A percentile compares a stretch with the other conserved stretches of the same genome.
Conservation (phyloP, 2,888 invertebrate genomes). For the Amblyteles armatorius region DNA sequence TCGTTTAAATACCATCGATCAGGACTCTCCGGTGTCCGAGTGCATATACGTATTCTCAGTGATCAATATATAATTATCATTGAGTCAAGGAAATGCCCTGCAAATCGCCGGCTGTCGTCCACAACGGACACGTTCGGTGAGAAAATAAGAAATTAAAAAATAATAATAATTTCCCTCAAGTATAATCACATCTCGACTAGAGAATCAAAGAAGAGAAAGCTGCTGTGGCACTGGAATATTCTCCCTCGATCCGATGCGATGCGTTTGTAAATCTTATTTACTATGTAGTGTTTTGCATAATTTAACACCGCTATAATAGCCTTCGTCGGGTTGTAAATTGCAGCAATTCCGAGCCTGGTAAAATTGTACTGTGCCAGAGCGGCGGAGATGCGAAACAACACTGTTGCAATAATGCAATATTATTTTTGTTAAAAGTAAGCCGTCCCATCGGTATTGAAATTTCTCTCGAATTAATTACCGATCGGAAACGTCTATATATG, state of each 20-base stretch:
- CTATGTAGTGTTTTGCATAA: conserved; percentile 20
- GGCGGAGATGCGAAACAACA: neutral
- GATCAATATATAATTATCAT: conserved; percentile 58
- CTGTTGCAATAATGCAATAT: neutral
- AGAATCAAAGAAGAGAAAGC: conserved; percentile 61
- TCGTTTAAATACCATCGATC: conserved; percentile 48
- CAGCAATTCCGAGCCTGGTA: neutral
- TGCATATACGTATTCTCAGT: conserved; percentile 40
- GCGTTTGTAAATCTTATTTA: neutral
- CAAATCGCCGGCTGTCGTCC: neutral
- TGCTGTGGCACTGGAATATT: conserved; percentile 25
- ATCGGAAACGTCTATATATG: neutral
- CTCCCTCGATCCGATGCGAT: conserved; percentile 35
- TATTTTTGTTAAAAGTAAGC: too few species aligned
- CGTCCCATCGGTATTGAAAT: neutral
- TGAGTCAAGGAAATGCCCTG: conserved; percentile 59
- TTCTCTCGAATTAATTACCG: neutral
- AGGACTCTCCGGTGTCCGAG: conserved; percentile 35
- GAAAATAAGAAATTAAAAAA: neutral
- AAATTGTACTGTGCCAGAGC: neutral
- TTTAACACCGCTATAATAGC: neutral
- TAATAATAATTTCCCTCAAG: conserved; percentile 13
- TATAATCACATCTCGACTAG: conserved; percentile 53
- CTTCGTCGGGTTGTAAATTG: conserved; percentile 12
- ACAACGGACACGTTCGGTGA: conserved; percentile 14